Conservation (phyloP, 2,113 vertebrate species). For the Nibea coibor region DNA sequence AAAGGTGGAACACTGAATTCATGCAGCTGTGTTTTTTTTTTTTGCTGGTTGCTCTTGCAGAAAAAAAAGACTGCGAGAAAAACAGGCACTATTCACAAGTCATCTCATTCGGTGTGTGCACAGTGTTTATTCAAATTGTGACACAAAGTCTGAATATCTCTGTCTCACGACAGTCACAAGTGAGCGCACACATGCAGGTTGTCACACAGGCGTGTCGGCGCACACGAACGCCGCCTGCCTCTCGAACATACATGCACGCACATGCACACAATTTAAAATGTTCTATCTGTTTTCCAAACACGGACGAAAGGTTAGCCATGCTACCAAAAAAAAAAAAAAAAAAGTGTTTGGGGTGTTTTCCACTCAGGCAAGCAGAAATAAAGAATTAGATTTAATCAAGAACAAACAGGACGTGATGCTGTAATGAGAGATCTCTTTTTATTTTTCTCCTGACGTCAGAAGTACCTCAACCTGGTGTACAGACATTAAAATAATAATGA, state of each 20-base stretch:
- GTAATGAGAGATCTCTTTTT: not conserved
- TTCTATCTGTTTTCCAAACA: constrained; percentile 64
- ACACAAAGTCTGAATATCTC: constrained; percentile 23
- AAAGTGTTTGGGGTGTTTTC: constrained; percentile 36
- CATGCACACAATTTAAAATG: constrained; percentile 18
- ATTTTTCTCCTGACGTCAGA: not conserved
- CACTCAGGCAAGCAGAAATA: constrained; percentile 29
- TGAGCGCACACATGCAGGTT: constrained; percentile 25
- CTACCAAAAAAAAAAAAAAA: constrained; percentile 25
- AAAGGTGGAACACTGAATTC: constrained; percentile 65
- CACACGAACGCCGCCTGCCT: not conserved
- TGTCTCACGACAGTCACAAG: not conserved
- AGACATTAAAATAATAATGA: not conserved
- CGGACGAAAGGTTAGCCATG: constrained; percentile 34
- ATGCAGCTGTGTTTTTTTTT: constrained; percentile 45
- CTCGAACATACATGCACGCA: not conserved
- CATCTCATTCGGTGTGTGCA: constrained; percentile 46
- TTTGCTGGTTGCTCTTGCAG: constrained; percentile 28
- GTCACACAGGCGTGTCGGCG: not conserved
- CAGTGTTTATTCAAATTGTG: constrained; percentile 50
- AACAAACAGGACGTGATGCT: not conserved
- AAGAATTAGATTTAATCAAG: constrained; percentile 18
- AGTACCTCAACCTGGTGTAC: not conserved
- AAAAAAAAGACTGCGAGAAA: constrained; percentile 44
- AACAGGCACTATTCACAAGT: constrained; percentile 39